A percentile compares a stretch with the other conserved stretches of the same genome.
Conservation (phyloP, 1,140 invertebrate species). For the Odontomachus brunneus region DNA sequence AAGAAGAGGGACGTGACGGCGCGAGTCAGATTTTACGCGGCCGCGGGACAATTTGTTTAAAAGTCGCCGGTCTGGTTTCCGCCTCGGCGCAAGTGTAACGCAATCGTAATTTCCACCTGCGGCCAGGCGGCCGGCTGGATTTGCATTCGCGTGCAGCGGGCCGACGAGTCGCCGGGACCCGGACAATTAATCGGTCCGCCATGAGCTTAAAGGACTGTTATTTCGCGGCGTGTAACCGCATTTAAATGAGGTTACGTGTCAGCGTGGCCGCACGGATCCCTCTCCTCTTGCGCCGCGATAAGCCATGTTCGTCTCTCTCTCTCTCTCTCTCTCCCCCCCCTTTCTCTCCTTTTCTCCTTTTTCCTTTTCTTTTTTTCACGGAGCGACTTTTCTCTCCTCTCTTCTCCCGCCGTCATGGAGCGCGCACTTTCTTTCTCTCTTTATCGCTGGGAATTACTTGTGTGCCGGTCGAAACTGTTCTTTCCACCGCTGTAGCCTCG, state of each 20-base stretch:
- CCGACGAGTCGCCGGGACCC: slow-evolving; percentile 19
- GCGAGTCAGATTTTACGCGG: slow-evolving; percentile 52
- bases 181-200: slow-evolving; percentile 68
- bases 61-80: slow-evolving; percentile 59
- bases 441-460: slow-evolving; percentile 18
- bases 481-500: not conserved
- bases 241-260: slow-evolving; percentile 70
- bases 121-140: slow-evolving; percentile 37
- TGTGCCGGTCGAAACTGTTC: slow-evolving; percentile 7
- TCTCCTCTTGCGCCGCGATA: slow-evolving; percentile 36
- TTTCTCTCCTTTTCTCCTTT: not conserved
- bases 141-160: slow-evolving; percentile 65
- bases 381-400: slow-evolving; percentile 53
- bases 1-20: not conserved
- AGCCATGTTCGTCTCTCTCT: slow-evolving; percentile 2
- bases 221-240: slow-evolving; percentile 66
- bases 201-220: slow-evolving; percentile 68
- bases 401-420: not conserved
- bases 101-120: slow-evolving; percentile 71
- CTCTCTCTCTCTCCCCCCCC: slow-evolving; percentile 12
- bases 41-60: slow-evolving; percentile 44
- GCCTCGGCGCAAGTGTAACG: slow-evolving; percentile 38
- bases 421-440: slow-evolving; percentile 35
- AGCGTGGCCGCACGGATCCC: slow-evolving; percentile 12
- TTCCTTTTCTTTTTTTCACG: slow-evolving; percentile 15